Percentiles rank a stretch among this genome's conserved stretches.
Conservation (phyloP, 2,888 invertebrate genomes). For the Melanostoma mellinum region DNA sequence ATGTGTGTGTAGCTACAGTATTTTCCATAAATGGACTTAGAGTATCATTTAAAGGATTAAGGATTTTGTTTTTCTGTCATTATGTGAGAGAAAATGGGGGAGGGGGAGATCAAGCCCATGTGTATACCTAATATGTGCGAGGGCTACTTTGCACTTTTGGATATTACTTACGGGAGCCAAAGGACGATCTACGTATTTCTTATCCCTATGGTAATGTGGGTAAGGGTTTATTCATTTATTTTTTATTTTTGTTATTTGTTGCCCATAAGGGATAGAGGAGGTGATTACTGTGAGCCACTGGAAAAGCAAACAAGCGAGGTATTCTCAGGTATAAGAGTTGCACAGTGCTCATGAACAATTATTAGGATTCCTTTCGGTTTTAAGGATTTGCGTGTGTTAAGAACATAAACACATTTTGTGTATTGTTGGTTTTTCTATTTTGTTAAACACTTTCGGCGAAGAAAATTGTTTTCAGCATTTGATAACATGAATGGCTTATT, state of each 20-base stretch:
- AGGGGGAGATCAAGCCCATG: background rate
- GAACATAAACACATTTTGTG: background rate
- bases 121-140: conserved; percentile 13
- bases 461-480: too few species aligned
- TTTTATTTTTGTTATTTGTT: conserved; percentile 12
- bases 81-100: background rate
- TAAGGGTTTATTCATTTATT: conserved; percentile 25
- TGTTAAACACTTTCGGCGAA: background rate
- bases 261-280: background rate
- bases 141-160: conserved; percentile 63
- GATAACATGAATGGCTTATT: too few species aligned
- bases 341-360: conserved; percentile 21
- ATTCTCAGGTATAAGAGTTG: conserved; percentile 46
- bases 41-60: conserved; percentile 70
- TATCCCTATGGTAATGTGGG: conserved; percentile 55
- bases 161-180: conserved; percentile 58
- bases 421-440: background rate
- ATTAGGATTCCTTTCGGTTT: conserved; percentile 39
- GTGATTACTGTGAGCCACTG: conserved; percentile 39
- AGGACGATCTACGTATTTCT: conserved; percentile 50
- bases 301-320: background rate
- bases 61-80: conserved; percentile 39
- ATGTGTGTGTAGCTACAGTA: background rate
- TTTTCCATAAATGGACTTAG: conserved; percentile 57
- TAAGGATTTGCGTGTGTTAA: conserved; percentile 3